A percentile compares a stretch with the other conserved stretches of the same genome.
Evolutionary conservation across 2,113 vertebrate genomes (phyloP).

Genomic region (Alectura lathami): DNA sequence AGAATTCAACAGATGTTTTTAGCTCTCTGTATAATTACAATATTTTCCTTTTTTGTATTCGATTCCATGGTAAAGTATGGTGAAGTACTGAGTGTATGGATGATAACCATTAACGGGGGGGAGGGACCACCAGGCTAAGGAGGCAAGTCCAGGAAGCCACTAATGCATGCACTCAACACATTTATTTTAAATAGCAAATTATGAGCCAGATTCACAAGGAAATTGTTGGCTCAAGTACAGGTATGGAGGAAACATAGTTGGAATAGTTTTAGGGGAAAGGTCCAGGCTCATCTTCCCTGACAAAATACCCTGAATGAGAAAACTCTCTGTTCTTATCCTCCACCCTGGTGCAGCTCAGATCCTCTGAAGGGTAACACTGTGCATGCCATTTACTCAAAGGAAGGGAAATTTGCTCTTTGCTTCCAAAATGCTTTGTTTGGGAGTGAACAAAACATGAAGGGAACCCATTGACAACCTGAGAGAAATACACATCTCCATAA

Average conservation of each 20-base stretch:
- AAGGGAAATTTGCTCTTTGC: not conserved
- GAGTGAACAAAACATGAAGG: fast-evolving
- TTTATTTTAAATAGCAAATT: not conserved
- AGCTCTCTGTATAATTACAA: not conserved
- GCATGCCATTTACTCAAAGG: fast-evolving
- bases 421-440: fast-evolving
- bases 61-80: not conserved
- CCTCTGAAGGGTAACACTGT: not conserved
- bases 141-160: not conserved
- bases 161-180: not conserved
- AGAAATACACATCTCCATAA: not conserved
- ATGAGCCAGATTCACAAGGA: not conserved
- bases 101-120: not conserved
- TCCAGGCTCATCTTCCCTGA: not conserved
- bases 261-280: not conserved
- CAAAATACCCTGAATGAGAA: not conserved
- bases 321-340: not conserved
- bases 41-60: not conserved
- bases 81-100: not conserved
- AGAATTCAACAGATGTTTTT: not conserved
- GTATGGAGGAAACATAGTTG: not conserved
- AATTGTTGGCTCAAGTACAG: not conserved
- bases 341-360: not conserved
- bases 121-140: not conserved
- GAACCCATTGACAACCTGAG: not conserved